Base-by-base conservation (phyloP, 2,113 vertebrate genomes). In the Felis chaus region DNA sequence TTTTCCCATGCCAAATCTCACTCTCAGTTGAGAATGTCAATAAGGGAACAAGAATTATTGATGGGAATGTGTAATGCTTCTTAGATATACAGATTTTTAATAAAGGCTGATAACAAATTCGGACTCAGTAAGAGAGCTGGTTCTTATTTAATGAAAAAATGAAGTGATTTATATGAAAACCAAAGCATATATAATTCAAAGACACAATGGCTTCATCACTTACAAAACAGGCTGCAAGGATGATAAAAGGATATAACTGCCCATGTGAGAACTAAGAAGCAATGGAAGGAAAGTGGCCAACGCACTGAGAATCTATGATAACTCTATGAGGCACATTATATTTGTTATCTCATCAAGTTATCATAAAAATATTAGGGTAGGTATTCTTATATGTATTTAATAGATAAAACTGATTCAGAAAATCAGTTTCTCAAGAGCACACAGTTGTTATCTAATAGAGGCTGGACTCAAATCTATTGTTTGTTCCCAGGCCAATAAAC, bases 61-160 rank as follows among this genome's bases (percentile, higher is more conserved):
- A 87, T 66, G 53, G 12, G 9, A 76, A 66, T 71, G 13, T 66
- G 41, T 39, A 57, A n/a, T 81, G 19, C 80, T 92, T 65, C 31
- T 89, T 11, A 88, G 21, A 69, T 45, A 16, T 88, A 55, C 88
- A 69, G 48, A 80, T 48, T 25, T 96, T 88, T 94, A 61, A 66
- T 66, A 78, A 94, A 86, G 29, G 14, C 11, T 57, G 45, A 71
- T 93, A 91, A 69, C 48, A 31, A 19, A 81, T 33, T 78, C 41
- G 41, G 55, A 90, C 1, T 87, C 2, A 80, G 2, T 87, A 53
- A 87, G 53, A 82, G 31, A 94, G 1, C 5, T 83, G 29, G 33
- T 69, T 84, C 6, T 93, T 89, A 85, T 78, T 81, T 83, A 93
- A 88, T 73, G 29, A 88, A 85, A 80, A 96, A 88, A 81, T 50